A percentile compares a stretch with the other conserved stretches of the same genome.
These are phyloP conservation scores for Amblyornis subalaris DNA, from an alignment of 2,113 vertebrate species.

Conservation along the genomic window DNA sequence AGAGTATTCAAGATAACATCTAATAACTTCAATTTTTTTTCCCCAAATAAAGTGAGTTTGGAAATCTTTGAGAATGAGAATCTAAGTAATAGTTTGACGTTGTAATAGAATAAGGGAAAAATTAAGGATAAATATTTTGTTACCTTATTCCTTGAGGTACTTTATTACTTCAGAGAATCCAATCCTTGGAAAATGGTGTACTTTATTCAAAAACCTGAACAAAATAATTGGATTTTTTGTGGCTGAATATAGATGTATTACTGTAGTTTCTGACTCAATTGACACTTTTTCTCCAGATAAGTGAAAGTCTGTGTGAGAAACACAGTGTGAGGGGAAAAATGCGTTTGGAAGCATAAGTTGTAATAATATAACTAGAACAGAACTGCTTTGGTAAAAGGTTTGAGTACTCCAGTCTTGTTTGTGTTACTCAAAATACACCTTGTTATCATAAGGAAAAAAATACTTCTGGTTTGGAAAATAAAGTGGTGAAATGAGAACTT, in stretches of 20 bases:
- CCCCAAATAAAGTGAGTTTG: neutral
- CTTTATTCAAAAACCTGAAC: neutral
- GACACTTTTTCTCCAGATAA: neutral
- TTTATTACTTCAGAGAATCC: neutral
- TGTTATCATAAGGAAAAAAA: neutral
- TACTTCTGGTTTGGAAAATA: neutral
- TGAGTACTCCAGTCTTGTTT: neutral
- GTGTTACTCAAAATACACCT: neutral
- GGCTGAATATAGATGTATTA: neutral
- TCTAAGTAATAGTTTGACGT: neutral
- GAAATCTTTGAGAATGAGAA: neutral
- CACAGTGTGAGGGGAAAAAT: neutral
- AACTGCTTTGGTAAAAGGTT: neutral
- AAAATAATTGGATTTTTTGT: neutral
- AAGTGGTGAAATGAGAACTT: neutral
- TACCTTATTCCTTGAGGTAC: neutral
- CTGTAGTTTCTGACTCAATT: neutral
- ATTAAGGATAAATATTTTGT: neutral
- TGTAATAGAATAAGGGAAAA: neutral
- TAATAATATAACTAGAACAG: neutral
- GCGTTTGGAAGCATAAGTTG: neutral
- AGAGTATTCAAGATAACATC: neutral
- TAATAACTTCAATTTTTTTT: rapidly evolving
- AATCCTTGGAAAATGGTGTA: neutral
- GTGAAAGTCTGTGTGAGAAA: neutral